phyloP scores from a whole-genome alignment of 2,888 invertebrate genomes.

The Euspilapteryx auroguttella region DNA sequence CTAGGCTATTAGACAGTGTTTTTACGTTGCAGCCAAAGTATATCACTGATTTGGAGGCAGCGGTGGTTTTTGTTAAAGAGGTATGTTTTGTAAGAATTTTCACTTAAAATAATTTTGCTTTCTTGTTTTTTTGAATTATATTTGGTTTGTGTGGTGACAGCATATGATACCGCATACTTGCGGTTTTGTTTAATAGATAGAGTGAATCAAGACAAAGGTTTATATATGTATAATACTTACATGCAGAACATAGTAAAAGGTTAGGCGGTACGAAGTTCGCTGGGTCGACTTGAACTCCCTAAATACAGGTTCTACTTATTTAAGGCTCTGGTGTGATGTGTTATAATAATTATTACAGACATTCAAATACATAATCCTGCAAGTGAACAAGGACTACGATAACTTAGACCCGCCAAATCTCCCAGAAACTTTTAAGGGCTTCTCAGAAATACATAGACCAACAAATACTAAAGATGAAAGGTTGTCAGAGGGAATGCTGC shows the following conservation, averaged over 20 bases:
- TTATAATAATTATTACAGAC: conserved; percentile 27
- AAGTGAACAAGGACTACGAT: conserved; percentile 52
- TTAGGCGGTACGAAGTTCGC: too few relatives aligned
- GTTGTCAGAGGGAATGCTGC: conserved; percentile 48
- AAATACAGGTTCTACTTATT: too few relatives aligned
- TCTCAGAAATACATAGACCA: conserved; percentile 36
- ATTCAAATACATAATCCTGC: conserved; percentile 50
- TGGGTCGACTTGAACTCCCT: too few relatives aligned
- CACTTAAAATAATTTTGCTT: background rate
- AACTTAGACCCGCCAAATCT: conserved; percentile 40
- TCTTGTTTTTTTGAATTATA: background rate
- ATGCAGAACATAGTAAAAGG: too few relatives aligned
- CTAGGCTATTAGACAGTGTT: conserved; percentile 66
- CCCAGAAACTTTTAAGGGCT: conserved; percentile 47
- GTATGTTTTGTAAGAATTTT: too few relatives aligned
- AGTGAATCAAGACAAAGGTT: too few relatives aligned
- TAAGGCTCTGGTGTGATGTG: too few relatives aligned
- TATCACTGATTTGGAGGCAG: conserved; percentile 57
- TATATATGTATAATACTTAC: too few relatives aligned
- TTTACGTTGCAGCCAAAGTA: conserved; percentile 70
- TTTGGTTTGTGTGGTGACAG: background rate
- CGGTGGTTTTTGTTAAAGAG: conserved; percentile 54
- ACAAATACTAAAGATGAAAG: conserved; percentile 17
- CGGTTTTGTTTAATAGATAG: too few relatives aligned
- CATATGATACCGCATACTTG: background rate